These are phyloP conservation scores for Charanyca ferruginea DNA, from an alignment of 2,888 invertebrate species.

Conservation along the genomic window DNA sequence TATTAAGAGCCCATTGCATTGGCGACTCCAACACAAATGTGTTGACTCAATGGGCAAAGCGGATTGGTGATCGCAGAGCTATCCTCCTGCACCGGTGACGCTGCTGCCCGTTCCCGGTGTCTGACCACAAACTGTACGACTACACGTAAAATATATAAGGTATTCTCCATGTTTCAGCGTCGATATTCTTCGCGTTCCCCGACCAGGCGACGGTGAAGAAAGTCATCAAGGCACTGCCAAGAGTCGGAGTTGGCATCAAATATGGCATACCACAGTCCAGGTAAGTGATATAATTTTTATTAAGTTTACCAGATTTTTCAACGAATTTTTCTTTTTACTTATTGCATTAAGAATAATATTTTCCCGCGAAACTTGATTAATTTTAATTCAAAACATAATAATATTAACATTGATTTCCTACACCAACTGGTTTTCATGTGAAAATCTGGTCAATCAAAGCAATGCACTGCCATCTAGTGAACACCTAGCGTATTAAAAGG, in stretches of 20 bases:
- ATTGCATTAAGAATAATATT: not conserved
- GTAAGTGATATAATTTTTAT: slow-evolving; percentile 85
- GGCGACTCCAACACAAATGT: not conserved
- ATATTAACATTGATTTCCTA: not conserved
- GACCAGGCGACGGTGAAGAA: slow-evolving; percentile 99
- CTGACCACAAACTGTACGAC: not conserved
- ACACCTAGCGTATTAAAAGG: slow-evolving; percentile 59
- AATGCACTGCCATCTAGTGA: slow-evolving; percentile 69
- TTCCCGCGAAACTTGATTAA: not conserved
- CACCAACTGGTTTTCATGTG: not conserved
- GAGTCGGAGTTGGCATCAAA: slow-evolving; percentile 99
- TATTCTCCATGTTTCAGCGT: slow-evolving; percentile 93
- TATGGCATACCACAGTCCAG: slow-evolving; percentile 99
- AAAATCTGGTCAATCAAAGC: not conserved
- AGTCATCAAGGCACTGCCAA: slow-evolving; percentile 98
- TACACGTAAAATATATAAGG: slow-evolving; percentile 47
- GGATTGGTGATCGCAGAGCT: slow-evolving; percentile 39
- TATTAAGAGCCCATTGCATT: not conserved
- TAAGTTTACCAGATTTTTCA: slow-evolving; percentile 3
- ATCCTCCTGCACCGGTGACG: slow-evolving; percentile 41
- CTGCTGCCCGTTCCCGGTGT: slow-evolving; percentile 54
- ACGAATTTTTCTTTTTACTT: not conserved
- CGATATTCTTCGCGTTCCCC: slow-evolving; percentile 99
- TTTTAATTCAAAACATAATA: not conserved
- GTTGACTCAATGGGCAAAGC: not conserved